Evolutionary conservation across 2,888 invertebrate genomes (phyloP), one percentile per base, ranked within the genome.

Genomic region (Nineta flava): DNA sequence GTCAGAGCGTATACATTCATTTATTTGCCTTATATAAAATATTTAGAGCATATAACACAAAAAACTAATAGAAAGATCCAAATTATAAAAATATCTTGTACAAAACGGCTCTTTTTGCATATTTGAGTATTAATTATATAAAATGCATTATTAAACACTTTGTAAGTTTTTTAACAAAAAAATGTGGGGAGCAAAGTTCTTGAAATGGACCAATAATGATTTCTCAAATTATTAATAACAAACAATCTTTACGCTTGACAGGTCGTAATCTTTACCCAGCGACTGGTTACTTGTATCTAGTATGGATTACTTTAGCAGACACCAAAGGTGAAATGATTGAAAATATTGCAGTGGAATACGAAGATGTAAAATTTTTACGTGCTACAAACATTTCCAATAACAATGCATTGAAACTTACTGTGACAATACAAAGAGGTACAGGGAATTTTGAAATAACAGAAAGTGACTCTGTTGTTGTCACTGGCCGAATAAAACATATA

Each of bases 401-500:
- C 47, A 68, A 65, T 1, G 40, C 49, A 19, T 16, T 60, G 3
- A 43, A 53, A 4, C 52, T 68, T 17, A 63, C 63, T 48, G 61
- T 61, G 3, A 65, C 65, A 63, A 59, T 67, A 1, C 67, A 67
- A 52, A 63, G 61, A 49, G 67, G 66, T 13, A 65, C 61, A 53
- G 67, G 67, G 7, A 59, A 62, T 43, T 68, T 68, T 54, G 67
- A 68, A 58, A 57, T 67, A 40, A 75, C 80, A 1, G 83, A 85
- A 62, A 77, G 78, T 3, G 77, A 77, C 3, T 75, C 76, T 0
- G 73, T 82, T 0, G 75, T 87, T 19, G 81, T 82, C 1, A 81
- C 81, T 0, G 87, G 87, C 31, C 72, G 67, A 16, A 76, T 87
- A 47, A 75, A 75, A 47, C 71, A 72, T 2, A 72, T 76, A 52